Evolutionary conservation across 2,888 invertebrate genomes (phyloP).

Genomic region (Lomographa bimaculata): DNA sequence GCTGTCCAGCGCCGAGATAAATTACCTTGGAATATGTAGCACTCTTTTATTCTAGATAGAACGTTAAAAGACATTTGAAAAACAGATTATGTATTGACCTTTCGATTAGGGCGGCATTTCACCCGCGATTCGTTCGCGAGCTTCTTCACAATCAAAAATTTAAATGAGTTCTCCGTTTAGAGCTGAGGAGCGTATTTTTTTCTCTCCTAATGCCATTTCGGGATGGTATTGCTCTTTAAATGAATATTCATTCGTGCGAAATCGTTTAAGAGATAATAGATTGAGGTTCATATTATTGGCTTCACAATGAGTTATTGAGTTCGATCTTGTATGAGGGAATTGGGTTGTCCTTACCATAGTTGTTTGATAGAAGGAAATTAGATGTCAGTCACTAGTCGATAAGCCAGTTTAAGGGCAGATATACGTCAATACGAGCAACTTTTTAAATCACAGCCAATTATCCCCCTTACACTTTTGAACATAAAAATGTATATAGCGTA

Average conservation of each 20-base stretch:
- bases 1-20: conserved; percentile 50
- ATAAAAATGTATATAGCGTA: too few relatives aligned
- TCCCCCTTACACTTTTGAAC: too few relatives aligned
- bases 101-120: conserved; percentile 58
- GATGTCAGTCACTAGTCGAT: too few relatives aligned
- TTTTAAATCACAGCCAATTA: too few relatives aligned
- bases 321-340: conserved; percentile 55
- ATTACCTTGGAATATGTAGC: conserved; percentile 25
- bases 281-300: conserved; percentile 77
- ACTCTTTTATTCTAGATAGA: too few relatives aligned
- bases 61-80: conserved; percentile 36
- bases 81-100: conserved; percentile 56
- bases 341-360: not conserved
- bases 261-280: conserved; percentile 81
- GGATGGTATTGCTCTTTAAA: conserved; percentile 74
- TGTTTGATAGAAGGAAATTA: not conserved
- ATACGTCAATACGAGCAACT: too few relatives aligned
- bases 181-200: conserved; percentile 62
- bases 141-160: conserved; percentile 76
- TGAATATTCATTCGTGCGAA: conserved; percentile 81
- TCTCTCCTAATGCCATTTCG: conserved; percentile 72
- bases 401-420: too few relatives aligned
- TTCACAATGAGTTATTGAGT: conserved; percentile 69
- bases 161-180: conserved; percentile 74
- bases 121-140: conserved; percentile 45